These are phyloP conservation scores for Chrysolina americana DNA, from an alignment of 2,888 invertebrate species.

Conservation along the genomic window DNA sequence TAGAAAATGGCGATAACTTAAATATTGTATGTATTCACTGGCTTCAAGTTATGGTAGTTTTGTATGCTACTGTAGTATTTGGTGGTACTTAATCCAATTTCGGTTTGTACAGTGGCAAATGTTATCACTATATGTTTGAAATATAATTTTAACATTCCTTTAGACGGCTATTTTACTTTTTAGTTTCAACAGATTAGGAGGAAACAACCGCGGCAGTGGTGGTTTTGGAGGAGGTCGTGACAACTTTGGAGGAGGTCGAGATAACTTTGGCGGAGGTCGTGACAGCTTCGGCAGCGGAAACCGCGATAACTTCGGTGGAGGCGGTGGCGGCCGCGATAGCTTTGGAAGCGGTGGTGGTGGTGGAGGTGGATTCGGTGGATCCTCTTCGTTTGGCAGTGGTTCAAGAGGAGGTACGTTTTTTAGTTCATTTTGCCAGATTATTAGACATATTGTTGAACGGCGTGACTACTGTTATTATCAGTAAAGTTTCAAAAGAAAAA, in stretches of 20 bases:
- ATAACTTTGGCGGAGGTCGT: constrained; percentile 22
- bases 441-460: no score
- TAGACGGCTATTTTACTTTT: constrained; percentile 12
- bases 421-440: neutral
- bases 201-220: constrained; percentile 45
- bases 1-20: no score
- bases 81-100: no score
- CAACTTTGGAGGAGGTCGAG: constrained; percentile 51
- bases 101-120: no score
- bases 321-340: constrained; percentile 28
- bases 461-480: no score
- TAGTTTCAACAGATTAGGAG: constrained; percentile 48
- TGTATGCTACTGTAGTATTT: no score
- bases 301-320: constrained; percentile 33
- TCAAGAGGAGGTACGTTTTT: constrained; percentile 17
- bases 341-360: constrained; percentile 32
- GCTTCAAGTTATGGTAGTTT: no score
- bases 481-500: neutral
- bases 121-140: no score
- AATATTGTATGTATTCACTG: no score
- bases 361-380: constrained; percentile 48
- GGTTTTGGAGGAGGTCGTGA: constrained; percentile 51
- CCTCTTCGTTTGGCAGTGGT: constrained; percentile 48
- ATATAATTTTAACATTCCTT: neutral
- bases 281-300: constrained; percentile 38